phyloP scores from a whole-genome alignment of 2,888 invertebrate species.

The Dioctria linearis region DNA sequence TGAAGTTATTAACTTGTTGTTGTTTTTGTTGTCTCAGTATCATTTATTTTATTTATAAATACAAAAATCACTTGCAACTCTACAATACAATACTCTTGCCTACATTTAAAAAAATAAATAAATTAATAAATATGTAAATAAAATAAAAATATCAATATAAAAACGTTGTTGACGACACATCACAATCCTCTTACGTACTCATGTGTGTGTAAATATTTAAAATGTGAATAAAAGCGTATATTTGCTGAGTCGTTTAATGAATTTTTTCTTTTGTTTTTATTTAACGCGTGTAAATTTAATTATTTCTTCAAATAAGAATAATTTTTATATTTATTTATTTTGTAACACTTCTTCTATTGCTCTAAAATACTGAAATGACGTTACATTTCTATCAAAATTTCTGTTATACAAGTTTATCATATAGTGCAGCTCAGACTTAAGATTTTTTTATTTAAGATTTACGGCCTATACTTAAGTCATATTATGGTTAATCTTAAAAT shows the following conservation, averaged over 20 bases:
- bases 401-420: constrained; percentile 7
- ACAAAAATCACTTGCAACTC: constrained; percentile 25
- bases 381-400: constrained; percentile 33
- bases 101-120: constrained; percentile 3
- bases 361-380: constrained; percentile 21
- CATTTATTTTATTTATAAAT: neutral
- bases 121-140: too few species aligned
- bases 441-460: neutral
- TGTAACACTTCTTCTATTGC: too few species aligned
- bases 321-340: constrained; percentile 30
- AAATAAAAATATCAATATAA: too few species aligned
- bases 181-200: too few species aligned
- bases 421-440: constrained; percentile 12
- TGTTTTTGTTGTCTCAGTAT: neutral
- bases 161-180: too few species aligned
- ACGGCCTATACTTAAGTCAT: constrained; percentile 16
- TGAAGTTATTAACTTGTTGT: constrained; percentile 26
- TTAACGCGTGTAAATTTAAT: constrained; percentile 2
- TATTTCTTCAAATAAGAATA: constrained; percentile 20
- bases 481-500: neutral
- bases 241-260: constrained; percentile 13
- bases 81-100: neutral
- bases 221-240: constrained; percentile 32
- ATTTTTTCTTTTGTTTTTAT: constrained; percentile 13
- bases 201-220: constrained; percentile 2